Evolutionary conservation across 1,140 invertebrate species (phyloP).

Genomic region (Acromyrmex heyeri): DNA sequence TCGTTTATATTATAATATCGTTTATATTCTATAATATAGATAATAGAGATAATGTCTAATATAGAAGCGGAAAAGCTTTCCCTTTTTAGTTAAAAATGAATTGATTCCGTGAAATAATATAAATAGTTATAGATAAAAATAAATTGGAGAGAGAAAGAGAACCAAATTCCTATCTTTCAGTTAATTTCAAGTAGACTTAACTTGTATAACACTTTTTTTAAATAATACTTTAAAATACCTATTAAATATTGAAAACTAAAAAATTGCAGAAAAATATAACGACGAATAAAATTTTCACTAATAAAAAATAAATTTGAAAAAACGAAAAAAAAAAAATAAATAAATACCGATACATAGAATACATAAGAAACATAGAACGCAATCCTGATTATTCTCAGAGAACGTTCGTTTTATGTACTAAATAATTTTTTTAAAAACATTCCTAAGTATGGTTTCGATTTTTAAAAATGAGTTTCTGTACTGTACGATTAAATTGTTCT

Average conservation of each 20-base stretch:
- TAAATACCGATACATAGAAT: background rate
- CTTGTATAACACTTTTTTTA: background rate
- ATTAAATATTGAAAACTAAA: background rate
- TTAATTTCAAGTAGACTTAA: background rate
- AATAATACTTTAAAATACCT: background rate
- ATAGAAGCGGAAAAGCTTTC: background rate
- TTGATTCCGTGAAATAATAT: background rate
- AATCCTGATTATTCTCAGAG: background rate
- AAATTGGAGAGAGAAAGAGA: background rate
- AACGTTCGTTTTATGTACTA: too few species aligned
- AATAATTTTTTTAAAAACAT: slow-evolving; percentile 3
- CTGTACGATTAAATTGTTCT: background rate
- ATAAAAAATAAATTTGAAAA: background rate
- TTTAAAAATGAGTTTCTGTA: background rate
- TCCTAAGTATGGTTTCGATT: background rate
- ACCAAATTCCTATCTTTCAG: background rate
- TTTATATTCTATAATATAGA: too few species aligned
- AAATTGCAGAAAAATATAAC: background rate
- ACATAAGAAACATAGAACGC: background rate
- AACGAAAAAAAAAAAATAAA: background rate
- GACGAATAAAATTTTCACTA: background rate
- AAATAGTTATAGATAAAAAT: background rate
- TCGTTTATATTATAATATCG: too few species aligned
- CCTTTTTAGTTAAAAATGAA: slow-evolving; percentile 25
- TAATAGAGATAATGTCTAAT: background rate